Evolutionary conservation across 2,888 invertebrate species (phyloP), one percentile per base, ranked within the genome.

Genomic region (Andrena marginata): DNA sequence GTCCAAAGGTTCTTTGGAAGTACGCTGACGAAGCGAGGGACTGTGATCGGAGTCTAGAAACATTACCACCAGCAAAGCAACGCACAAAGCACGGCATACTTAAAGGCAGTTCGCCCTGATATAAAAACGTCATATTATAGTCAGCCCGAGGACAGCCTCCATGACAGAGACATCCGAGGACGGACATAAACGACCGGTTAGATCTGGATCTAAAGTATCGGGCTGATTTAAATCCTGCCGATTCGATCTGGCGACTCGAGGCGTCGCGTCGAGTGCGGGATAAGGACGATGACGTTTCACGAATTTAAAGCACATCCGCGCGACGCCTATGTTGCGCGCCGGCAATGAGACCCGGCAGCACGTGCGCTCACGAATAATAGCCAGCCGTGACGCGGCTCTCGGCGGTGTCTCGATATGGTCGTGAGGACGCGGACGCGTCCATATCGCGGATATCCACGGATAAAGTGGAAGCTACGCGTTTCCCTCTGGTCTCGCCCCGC

Each of bases 221-320:
- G 49, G 10, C 54, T 75, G 35, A 68, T 77, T 81, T 60, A 74
- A 70, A 81, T 77, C 71, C 64, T 16, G 13, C 20, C 74, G 65
- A 63, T 68, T 63, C 67, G 67, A 72, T 71, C 62, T 62, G 5
- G 10, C 49, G 80, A 23, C 48, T 23, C 33, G 26, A 68, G 72
- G 76, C 64, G 73, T 80, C 69, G 78, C 26, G 74, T 42, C 54
- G 56, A 79, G 42, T 42, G 42, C 42, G 42, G 82, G 80, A 80
- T 76, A 80, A 76, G 77, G 73, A 76, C 73, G 76, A 82, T 68
- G 79, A 73, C 73, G 78, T 73, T 51, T 70, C 67, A 54, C 83
- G 86, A 85, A 89, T 88, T 86, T 86, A 77, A 87, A 80, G 82
- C 86, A 88, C 85, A 85, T 84, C 82, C 86, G 81, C 78, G 77